Conservation (phyloP, 1,140 invertebrate species). For the Drosophila pandora region DNA sequence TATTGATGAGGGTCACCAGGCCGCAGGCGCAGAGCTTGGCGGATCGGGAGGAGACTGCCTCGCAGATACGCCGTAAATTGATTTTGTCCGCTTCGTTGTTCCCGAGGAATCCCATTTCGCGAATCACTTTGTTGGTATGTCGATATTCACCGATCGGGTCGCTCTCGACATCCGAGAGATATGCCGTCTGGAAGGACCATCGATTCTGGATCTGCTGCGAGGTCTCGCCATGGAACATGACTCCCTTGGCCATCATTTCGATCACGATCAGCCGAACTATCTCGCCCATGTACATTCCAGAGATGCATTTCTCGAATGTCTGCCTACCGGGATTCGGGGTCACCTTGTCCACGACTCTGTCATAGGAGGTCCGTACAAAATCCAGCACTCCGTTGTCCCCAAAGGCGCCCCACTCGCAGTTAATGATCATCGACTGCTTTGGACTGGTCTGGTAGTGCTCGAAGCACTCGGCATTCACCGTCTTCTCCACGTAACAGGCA, state of each 20-base stretch:
- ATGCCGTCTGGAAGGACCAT: constrained; percentile 92
- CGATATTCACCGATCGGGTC: constrained; percentile 91
- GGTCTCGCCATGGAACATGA: constrained; percentile 17
- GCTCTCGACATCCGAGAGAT: constrained; percentile 97
- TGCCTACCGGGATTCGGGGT: constrained; percentile 92
- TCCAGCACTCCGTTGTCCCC: constrained; percentile 90
- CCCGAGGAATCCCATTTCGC: constrained; percentile 91
- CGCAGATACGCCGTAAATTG: constrained; percentile 95
- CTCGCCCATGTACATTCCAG: constrained; percentile 96
- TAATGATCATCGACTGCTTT: constrained; percentile 90
- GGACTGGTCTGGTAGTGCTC: constrained; percentile 86
- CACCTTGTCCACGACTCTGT: constrained; percentile 91
- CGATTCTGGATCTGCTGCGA: constrained; percentile 27
- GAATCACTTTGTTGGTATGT: constrained; percentile 92
- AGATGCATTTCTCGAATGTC: constrained; percentile 96
- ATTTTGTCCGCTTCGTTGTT: constrained; percentile 93
- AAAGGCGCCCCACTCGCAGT: constrained; percentile 98
- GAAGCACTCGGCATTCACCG: constrained; percentile 84
- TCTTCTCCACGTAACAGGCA: constrained; percentile 97
- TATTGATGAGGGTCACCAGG: constrained; percentile 91
- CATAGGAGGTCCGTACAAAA: constrained; percentile 92
- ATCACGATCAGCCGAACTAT: constrained; percentile 85
- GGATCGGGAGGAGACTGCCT: constrained; percentile 94
- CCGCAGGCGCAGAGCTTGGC: constrained; percentile 97
- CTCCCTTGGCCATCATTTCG: constrained; percentile 71